Conservation (phyloP, 2,888 invertebrate genomes). For the Drosophila rellima region DNA sequence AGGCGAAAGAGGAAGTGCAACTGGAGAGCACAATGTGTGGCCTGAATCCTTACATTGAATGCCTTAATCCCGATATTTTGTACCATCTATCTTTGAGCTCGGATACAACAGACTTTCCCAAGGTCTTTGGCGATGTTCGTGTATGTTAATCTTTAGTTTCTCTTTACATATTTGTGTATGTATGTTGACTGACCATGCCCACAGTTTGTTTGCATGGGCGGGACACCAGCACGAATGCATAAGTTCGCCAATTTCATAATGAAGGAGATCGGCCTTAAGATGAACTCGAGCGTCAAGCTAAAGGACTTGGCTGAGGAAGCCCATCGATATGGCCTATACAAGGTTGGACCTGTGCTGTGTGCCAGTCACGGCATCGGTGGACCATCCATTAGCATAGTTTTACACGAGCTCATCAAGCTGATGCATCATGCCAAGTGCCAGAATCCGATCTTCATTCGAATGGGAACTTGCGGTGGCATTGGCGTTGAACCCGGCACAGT, state of each 20-base stretch:
- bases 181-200: neutral
- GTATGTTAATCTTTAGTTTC: slow-evolving; percentile 86
- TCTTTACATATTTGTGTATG: too few relatives aligned
- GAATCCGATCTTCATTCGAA: slow-evolving; percentile 95
- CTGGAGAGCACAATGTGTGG: slow-evolving; percentile 14
- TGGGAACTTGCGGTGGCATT: slow-evolving; percentile 96
- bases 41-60: slow-evolving; percentile 91
- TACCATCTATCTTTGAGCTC: slow-evolving; percentile 95
- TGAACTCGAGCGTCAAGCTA: slow-evolving; percentile 93
- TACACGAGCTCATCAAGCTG: slow-evolving; percentile 97
- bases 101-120: slow-evolving; percentile 93
- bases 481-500: slow-evolving; percentile 96
- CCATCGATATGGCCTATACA: slow-evolving; percentile 96
- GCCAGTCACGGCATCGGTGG: slow-evolving; percentile 96
- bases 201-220: slow-evolving; percentile 98
- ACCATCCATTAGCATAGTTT: slow-evolving; percentile 95
- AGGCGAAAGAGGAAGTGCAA: neutral
- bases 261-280: slow-evolving; percentile 93
- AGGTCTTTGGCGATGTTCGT: slow-evolving; percentile 97
- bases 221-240: slow-evolving; percentile 96
- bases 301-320: slow-evolving; percentile 95
- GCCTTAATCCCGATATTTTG: slow-evolving; percentile 95
- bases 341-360: slow-evolving; percentile 87
- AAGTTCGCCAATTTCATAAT: slow-evolving; percentile 95
- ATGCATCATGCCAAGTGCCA: slow-evolving; percentile 94